Evolutionary conservation across 2,797 vertebrate species (phyloP), one percentile per base, ranked within the genome.

Genomic region (Ficedula albicollis): DNA sequence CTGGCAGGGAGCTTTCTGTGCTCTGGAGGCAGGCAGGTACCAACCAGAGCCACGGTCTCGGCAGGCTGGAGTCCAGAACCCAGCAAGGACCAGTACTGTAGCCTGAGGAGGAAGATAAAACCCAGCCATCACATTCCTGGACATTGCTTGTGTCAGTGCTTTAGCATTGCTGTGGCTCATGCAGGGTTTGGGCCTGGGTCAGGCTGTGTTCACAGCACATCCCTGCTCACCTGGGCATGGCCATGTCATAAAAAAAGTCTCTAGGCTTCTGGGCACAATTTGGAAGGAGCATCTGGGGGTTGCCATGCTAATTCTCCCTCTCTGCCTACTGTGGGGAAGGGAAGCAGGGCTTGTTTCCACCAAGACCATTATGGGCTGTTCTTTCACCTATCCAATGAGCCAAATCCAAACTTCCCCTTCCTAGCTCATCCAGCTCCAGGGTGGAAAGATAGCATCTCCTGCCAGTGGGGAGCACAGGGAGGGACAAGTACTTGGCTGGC

Each of bases 1-100:
- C 88, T 48, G 54, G 86, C 89, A 91, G 91, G 92, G 89, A 95
- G 83, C 55, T 56, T 72, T 89, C 67, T 84, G 89, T 82, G 94
- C 55, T 91, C 87, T 93, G 84, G 76, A 95, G 85, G 89, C 77
- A 84, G 59, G 88, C 90, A 93, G 79, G 79, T 94, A 76, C 34
- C 63, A 79, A 55, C 86, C 83, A 90, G 44, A 96, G 46, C 90
- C 73, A 17, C 16, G 2, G 68, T 95, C 87, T 94, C 93, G 87
- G 77, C 87, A 84, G 90, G 54, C 80, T 93, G 85, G 85, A 93
- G 67, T 79, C 80, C 27, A 59, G 52, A 90, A 69, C 49, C 41
- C 86, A 84, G 74, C 63, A 70, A 51, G 75, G 55, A 82, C 36
- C 80, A 41, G 8, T 41, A 4, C 12, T 64, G 60, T 73, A 85